These are phyloP conservation scores for Leucosticte australis DNA, from an alignment of 2,113 vertebrate species.

Conservation along the genomic window DNA sequence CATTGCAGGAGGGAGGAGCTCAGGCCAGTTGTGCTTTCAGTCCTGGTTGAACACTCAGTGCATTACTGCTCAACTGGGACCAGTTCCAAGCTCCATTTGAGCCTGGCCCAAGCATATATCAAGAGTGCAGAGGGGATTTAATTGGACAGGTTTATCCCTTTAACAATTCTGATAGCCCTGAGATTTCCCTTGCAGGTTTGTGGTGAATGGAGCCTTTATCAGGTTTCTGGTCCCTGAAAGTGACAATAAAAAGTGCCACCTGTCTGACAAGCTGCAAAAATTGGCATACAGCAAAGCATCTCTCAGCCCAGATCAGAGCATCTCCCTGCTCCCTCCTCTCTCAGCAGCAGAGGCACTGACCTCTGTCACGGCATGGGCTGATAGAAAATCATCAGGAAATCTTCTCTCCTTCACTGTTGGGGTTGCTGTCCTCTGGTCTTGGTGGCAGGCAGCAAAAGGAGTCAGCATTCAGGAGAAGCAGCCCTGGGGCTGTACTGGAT, in stretches of 20 bases:
- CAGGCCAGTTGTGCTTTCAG: not conserved
- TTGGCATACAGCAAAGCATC: not conserved
- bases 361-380: not conserved
- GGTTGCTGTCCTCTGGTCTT: not conserved
- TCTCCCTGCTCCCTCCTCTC: not conserved
- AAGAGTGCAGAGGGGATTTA: constrained; percentile 43
- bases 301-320: not conserved
- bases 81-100: constrained; percentile 20
- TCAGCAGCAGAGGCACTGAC: not conserved
- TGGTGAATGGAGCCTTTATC: constrained; percentile 16
- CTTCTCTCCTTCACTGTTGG: not conserved
- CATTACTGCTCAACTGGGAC: constrained; percentile 2
- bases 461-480: not conserved
- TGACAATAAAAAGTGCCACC: constrained; percentile 7
- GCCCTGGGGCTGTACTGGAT: not conserved
- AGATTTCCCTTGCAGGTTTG: constrained; percentile 35
- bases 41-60: not conserved
- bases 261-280: constrained; percentile 25
- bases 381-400: not conserved
- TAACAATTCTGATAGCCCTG: constrained; percentile 35
- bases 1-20: not conserved
- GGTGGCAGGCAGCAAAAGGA: not conserved
- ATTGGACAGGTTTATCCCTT: constrained; percentile 50
- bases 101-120: constrained; percentile 17
- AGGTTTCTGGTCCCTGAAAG: constrained; percentile 24